phyloP scores from a whole-genome alignment of 53 echinoderm and acorn worm species.

The Arbacia lixula region DNA sequence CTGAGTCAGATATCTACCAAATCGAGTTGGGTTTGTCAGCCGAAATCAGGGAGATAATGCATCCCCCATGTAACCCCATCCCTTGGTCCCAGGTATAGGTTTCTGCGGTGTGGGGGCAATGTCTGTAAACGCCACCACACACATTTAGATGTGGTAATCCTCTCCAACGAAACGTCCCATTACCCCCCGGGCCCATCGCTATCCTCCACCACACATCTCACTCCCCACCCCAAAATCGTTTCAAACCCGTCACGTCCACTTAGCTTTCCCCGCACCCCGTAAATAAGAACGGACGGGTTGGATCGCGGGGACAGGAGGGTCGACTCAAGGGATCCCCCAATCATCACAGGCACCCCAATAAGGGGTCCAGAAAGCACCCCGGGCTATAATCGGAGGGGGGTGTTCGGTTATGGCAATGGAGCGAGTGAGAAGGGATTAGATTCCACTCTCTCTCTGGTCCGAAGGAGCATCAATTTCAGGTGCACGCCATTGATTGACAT shows the following conservation, averaged over 20 bases:
- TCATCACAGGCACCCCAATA: no score
- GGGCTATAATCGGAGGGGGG: constrained; percentile 25
- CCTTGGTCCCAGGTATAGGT: constrained; percentile 2
- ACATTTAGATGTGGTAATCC: constrained; percentile 25
- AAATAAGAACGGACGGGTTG: no score
- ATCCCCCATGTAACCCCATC: neutral
- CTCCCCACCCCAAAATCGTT: no score
- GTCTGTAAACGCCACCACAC: neutral
- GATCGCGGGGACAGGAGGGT: no score
- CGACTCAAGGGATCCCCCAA: neutral
- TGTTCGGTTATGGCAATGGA: constrained; percentile 12
- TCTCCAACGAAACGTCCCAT: constrained; percentile 23
- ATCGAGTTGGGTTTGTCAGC: no score
- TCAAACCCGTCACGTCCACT: no score
- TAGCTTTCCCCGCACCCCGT: no score
- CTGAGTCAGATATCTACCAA: no score
- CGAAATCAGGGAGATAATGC: no score
- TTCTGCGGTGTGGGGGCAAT: constrained; percentile 10
- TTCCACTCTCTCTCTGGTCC: constrained; percentile 5
- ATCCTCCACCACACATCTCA: no score
- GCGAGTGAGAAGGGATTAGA: constrained; percentile 12
- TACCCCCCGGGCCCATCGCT: no score
- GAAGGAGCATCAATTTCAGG: constrained; percentile 27
- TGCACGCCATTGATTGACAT: constrained; percentile 32
- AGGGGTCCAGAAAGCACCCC: constrained; percentile 4